Conservation (phyloP, 2,113 vertebrate genomes). For the Clinocottus analis region DNA sequence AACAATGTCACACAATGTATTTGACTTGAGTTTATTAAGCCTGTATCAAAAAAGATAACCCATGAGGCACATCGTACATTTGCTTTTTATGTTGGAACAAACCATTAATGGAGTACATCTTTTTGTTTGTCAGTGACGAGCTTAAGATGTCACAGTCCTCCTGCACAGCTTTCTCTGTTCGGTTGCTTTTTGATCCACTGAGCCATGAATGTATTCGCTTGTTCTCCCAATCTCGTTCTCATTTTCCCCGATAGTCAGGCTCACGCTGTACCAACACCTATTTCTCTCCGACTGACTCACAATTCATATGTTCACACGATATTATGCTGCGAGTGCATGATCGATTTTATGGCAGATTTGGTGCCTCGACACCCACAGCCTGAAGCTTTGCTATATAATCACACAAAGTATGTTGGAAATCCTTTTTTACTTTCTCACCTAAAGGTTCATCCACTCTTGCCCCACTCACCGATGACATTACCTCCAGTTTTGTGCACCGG, state of each 20-base stretch:
- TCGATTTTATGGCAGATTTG: constrained; percentile 65
- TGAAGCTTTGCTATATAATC: constrained; percentile 62
- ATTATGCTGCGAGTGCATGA: constrained; percentile 47
- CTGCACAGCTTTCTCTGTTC: constrained; percentile 48
- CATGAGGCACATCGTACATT: not conserved
- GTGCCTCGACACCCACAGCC: constrained; percentile 40
- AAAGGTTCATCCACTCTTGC: constrained; percentile 41
- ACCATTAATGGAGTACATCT: not conserved
- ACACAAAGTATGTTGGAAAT: constrained; percentile 64
- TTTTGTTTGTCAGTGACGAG: constrained; percentile 62
- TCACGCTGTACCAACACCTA: constrained; percentile 51
- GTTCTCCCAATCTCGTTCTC: constrained; percentile 39
- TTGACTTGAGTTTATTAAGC: not conserved
- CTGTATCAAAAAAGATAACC: not conserved
- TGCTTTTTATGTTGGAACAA: not conserved
- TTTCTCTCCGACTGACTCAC: constrained; percentile 50
- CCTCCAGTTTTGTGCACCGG: constrained; percentile 39
- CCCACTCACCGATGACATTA: constrained; percentile 46
- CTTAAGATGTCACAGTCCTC: constrained; percentile 55
- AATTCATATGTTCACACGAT: constrained; percentile 51
- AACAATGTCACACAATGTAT: not conserved
- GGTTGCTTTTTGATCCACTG: constrained; percentile 56
- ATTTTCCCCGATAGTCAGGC: constrained; percentile 40
- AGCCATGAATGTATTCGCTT: constrained; percentile 55
- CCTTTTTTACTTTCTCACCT: constrained; percentile 55